Evolutionary conservation across 2,888 invertebrate genomes (phyloP).

Genomic region (Erebia ligea): DNA sequence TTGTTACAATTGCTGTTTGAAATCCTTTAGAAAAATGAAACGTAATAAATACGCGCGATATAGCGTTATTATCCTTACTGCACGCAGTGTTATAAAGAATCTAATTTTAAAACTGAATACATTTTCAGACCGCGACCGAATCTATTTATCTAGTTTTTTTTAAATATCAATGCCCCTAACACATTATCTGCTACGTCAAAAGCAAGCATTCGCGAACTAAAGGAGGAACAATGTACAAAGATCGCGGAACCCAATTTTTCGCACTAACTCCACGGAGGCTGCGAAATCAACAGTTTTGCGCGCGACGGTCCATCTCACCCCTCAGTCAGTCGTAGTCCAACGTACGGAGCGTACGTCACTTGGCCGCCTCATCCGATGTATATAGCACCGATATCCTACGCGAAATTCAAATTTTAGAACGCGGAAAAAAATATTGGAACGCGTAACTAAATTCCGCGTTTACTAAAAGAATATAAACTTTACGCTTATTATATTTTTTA

Average conservation of each 20-base stretch:
- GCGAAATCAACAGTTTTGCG: constrained; percentile 76
- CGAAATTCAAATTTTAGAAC: constrained; percentile 38
- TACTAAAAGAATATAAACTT: neutral
- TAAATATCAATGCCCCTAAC: neutral
- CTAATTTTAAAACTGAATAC: too few species aligned
- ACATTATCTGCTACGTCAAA: constrained; percentile 19
- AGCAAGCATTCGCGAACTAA: constrained; percentile 32
- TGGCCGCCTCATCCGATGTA: constrained; percentile 29
- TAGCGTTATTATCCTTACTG: too few species aligned
- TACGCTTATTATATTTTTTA: neutral
- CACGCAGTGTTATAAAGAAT: too few species aligned
- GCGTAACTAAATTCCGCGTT: neutral
- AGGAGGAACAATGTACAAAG: constrained; percentile 45
- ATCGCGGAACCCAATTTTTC: constrained; percentile 50
- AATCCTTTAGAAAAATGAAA: too few species aligned
- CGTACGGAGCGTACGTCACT: constrained; percentile 55
- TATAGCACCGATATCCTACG: constrained; percentile 48
- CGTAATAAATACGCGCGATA: too few species aligned
- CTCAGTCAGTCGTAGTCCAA: constrained; percentile 46
- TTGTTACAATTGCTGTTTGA: too few species aligned
- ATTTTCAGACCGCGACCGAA: too few species aligned
- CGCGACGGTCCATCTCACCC: constrained; percentile 55
- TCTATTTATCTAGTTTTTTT: neutral
- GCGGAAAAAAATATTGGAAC: constrained; percentile 12
- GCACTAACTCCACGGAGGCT: constrained; percentile 49